phyloP scores from a whole-genome alignment of 2,888 invertebrate genomes.

The Zaprionus obscuricornis region DNA sequence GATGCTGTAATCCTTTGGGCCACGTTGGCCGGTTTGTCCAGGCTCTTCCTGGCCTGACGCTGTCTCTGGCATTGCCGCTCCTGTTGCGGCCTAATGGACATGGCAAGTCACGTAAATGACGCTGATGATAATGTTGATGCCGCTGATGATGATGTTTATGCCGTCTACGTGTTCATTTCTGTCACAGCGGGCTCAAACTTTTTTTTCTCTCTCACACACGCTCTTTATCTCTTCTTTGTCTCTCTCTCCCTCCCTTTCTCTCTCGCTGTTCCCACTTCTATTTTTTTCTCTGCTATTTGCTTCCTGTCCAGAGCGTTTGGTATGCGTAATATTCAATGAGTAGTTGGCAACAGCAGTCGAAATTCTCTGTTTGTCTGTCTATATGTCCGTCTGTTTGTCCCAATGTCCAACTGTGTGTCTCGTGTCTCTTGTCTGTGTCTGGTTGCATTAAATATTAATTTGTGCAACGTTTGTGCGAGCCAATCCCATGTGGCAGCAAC shows the following conservation, averaged over 20 bases:
- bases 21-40: conserved; percentile 33
- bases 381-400: too few species aligned
- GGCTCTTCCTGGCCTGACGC: background rate
- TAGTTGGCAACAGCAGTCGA: conserved; percentile 49
- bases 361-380: too few species aligned
- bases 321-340: conserved; percentile 72
- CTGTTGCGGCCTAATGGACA: conserved; percentile 60
- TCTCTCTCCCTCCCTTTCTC: background rate
- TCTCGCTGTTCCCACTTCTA: too few species aligned
- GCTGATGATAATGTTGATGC: conserved; percentile 60
- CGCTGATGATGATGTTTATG: conserved; percentile 63
- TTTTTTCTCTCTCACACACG: conserved; percentile 1
- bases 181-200: conserved; percentile 55
- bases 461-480: conserved; percentile 55
- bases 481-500: conserved; percentile 1
- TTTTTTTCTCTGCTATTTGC: conserved; percentile 2
- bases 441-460: conserved; percentile 70
- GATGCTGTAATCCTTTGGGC: conserved; percentile 71
- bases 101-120: conserved; percentile 71
- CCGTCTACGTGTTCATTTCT: conserved; percentile 71
- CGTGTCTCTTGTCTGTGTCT: conserved; percentile 19
- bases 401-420: conserved; percentile 25
- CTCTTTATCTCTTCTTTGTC: background rate
- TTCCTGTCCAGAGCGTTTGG: conserved; percentile 38
- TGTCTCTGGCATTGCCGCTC: conserved; percentile 14